phyloP scores from a whole-genome alignment of 2,797 vertebrate genomes.

The Anisognathus igniventris region DNA sequence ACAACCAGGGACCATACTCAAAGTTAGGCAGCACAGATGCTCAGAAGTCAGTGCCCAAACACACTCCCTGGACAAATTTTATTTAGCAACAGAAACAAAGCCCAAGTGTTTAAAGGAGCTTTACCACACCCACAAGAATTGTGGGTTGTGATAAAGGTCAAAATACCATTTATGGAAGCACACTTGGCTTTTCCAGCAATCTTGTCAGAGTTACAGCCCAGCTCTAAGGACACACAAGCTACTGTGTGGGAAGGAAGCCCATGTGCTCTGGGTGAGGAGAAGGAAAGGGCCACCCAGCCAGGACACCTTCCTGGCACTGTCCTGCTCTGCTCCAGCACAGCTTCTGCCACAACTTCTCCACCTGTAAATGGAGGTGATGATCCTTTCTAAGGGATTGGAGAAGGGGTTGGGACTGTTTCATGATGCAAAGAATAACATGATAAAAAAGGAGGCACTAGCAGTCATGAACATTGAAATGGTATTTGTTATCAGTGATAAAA shows the following conservation, averaged over 20 bases:
- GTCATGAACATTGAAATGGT: background rate
- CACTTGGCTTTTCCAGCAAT: background rate
- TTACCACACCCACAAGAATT: background rate
- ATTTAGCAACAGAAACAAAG: background rate
- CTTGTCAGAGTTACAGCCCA: background rate
- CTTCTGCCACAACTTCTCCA: background rate
- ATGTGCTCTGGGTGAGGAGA: accelerated
- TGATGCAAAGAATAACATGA: background rate
- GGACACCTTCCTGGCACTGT: background rate
- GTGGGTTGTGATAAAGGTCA: background rate
- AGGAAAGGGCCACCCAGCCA: background rate
- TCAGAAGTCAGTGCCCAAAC: background rate
- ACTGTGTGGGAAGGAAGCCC: background rate
- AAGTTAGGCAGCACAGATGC: background rate
- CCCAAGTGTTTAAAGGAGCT: background rate
- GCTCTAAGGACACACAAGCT: background rate
- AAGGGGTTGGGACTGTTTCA: background rate
- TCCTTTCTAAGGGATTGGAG: background rate
- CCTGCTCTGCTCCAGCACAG: background rate
- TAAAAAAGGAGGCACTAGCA: background rate
- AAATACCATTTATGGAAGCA: background rate
- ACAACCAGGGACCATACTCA: background rate
- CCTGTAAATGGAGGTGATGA: background rate
- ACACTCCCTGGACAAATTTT: background rate
- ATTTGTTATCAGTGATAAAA: background rate